A percentile compares a stretch with the other conserved stretches of the same genome.
Conservation (phyloP, 2,888 invertebrate species). For the Pachycephus smyrnensis region DNA sequence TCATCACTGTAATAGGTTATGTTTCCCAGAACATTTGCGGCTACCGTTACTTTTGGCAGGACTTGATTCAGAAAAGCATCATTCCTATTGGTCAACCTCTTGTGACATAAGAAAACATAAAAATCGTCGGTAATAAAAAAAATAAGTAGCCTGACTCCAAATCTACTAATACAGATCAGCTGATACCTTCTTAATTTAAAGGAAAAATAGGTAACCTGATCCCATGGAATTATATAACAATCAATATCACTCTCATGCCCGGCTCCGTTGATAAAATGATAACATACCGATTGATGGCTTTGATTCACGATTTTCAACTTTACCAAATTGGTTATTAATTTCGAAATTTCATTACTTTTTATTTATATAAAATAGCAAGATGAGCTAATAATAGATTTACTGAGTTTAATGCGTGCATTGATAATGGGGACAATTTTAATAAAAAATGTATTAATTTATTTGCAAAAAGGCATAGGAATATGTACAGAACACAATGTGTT, state of each 20-base stretch:
- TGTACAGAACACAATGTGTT: background rate
- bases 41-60: background rate
- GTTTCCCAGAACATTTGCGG: background rate
- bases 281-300: background rate
- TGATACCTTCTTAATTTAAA: background rate
- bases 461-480: background rate
- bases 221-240: background rate
- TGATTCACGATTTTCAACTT: background rate
- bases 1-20: background rate
- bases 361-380: background rate
- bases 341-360: background rate
- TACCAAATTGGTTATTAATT: background rate
- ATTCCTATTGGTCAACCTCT: background rate
- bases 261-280: background rate
- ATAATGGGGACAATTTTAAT: background rate
- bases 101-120: background rate
- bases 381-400: background rate
- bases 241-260: background rate
- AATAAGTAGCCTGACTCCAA: background rate
- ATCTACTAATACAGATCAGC: background rate
- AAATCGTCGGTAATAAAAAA: background rate
- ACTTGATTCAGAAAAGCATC: background rate
- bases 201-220: no score
- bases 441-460: background rate
- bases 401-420: background rate